Percentiles rank a stretch among this genome's conserved stretches.
These are phyloP conservation scores for Muntiacus muntjak DNA, from an alignment of 2,113 vertebrate species.

Conservation along the genomic window DNA sequence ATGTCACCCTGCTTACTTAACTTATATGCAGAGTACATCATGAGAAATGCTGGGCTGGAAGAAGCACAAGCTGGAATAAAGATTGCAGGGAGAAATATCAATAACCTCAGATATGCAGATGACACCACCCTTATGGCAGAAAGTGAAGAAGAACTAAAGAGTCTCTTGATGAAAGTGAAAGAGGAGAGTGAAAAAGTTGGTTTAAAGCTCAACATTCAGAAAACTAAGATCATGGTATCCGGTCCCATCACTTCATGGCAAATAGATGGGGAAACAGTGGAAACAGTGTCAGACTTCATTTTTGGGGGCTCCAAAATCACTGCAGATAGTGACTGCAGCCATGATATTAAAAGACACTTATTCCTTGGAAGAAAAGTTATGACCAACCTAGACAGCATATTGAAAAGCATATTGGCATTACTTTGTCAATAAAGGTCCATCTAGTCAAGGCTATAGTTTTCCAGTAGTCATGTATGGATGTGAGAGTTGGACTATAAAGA, in stretches of 20 bases:
- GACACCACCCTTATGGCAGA: neutral
- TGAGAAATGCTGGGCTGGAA: no score
- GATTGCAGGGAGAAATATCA: neutral
- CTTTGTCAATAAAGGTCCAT: neutral
- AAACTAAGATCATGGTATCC: neutral
- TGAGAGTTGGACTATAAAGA: no score
- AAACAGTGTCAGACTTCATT: neutral
- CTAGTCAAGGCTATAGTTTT: neutral
- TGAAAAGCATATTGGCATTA: neutral
- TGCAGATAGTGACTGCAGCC: neutral
- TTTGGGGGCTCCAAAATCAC: neutral
- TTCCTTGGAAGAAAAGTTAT: neutral
- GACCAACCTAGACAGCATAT: neutral
- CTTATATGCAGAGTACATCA: no score
- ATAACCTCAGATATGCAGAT: neutral
- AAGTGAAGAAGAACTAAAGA: neutral
- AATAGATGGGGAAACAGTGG: neutral
- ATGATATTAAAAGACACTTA: neutral
- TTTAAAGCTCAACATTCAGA: neutral
- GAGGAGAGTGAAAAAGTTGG: neutral
- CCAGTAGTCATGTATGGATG: neutral
- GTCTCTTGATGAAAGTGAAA: neutral
- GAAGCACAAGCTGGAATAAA: no score
- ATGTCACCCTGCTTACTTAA: no score
- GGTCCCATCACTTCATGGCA: neutral